Evolutionary conservation across 2,797 vertebrate species (phyloP), one percentile per base, ranked within the genome.

Genomic region (Monodelphis domestica): DNA sequence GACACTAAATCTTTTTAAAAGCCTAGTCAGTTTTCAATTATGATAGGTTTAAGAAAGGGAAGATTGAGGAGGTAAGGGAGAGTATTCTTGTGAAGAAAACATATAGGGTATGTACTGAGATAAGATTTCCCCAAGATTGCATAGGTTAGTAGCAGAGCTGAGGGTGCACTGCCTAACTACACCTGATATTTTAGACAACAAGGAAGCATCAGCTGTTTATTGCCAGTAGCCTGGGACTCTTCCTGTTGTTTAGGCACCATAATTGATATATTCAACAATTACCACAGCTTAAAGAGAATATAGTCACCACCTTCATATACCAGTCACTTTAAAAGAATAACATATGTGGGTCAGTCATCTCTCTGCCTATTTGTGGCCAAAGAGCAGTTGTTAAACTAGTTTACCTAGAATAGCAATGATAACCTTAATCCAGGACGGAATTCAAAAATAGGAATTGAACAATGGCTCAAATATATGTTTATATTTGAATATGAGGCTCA

Each of bases 341-440:
- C 90, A 90, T 88, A 93, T 96, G 93, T 96, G 92, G 95, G 96
- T 98, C 96, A 92, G 96, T 98, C 96, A 92, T 88, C 89, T 90
- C 26, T 95, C 92, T 93, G 95, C 91, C 93, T 96, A 95, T 95
- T 93, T 94, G 92, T 95, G 97, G 95, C 89, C 89, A 95, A 57
- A 95, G 96, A 96, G 95, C 97, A 97, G 96, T 95, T 97, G 97
- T 97, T 97, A 96, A 96, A 92, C 94, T 59, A 94, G 96, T 95
- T 97, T 95, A 94, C 88, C 87, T 97, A 92, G 96, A 95, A 95
- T 54, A 96, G 88, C 91, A 88, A 30, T 26, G 52, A 95, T 96
- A 97, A 98, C 94, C 84, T 0, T 91, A 97, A 97, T 96, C 94
- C 93, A 5, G 53, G 12, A 38, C 10, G 1, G 84, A 95, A 90